Conservation (phyloP, 2,797 vertebrate genomes). For the Periophthalmus magnuspinnatus region DNA sequence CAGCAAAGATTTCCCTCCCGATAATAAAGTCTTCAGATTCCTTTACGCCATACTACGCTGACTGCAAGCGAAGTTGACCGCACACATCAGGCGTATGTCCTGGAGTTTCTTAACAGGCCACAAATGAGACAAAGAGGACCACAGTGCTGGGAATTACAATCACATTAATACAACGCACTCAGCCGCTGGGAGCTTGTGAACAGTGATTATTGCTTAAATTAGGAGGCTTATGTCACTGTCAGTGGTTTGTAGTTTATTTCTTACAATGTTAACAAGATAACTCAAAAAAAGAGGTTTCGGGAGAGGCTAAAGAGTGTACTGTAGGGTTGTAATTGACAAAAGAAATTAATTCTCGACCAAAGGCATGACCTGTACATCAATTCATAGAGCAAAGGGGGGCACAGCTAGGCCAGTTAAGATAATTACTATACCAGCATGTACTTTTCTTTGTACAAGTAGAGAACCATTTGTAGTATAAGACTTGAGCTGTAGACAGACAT, state of each 20-base stretch:
- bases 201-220: slow-evolving; percentile 35
- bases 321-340: too few species aligned
- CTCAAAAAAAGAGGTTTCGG: not conserved
- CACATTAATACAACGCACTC: slow-evolving; percentile 20
- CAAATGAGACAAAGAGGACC: slow-evolving; percentile 34
- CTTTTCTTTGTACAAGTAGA: too few species aligned
- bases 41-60: slow-evolving; percentile 23
- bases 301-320: too few species aligned
- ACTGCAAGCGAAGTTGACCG: slow-evolving; percentile 40
- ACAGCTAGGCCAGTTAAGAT: too few species aligned
- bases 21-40: slow-evolving; percentile 64
- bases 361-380: too few species aligned
- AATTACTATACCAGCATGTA: too few species aligned
- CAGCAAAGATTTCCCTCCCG: slow-evolving; percentile 46
- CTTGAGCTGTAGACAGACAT: too few species aligned
- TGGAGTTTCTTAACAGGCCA: slow-evolving; percentile 53
- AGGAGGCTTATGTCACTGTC: not conserved
- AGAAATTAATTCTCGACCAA: too few species aligned
- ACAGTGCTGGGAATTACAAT: slow-evolving; percentile 28
- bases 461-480: too few species aligned
- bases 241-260: not conserved
- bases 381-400: too few species aligned
- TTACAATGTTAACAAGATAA: not conserved
- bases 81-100: slow-evolving; percentile 38
- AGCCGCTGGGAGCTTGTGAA: slow-evolving; percentile 19